Percentiles rank a stretch among this genome's conserved stretches.
Evolutionary conservation across 2,797 vertebrate genomes (phyloP).

Genomic region (Coregonus ussuriensis): DNA sequence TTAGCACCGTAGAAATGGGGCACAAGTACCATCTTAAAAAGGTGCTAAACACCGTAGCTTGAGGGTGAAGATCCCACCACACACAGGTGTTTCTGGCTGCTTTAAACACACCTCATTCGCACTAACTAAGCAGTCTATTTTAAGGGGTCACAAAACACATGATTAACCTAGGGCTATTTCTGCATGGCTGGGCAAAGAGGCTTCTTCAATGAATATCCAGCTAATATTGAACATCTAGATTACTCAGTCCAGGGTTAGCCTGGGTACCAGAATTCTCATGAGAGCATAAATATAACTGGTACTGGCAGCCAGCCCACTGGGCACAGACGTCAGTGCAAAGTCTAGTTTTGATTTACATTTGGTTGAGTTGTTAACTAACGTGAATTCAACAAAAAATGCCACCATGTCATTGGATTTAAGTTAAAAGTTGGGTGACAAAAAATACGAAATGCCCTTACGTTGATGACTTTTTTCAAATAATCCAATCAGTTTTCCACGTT

Average conservation of each 20-base stretch:
- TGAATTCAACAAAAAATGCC: too few relatives aligned
- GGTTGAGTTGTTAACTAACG: too few relatives aligned
- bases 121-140: constrained; percentile 4
- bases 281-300: background rate
- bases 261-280: background rate
- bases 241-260: background rate
- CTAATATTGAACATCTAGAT: background rate
- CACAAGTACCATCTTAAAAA: background rate
- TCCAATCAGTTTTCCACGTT: too few relatives aligned
- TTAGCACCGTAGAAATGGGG: background rate
- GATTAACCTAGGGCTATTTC: background rate
- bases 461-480: too few relatives aligned
- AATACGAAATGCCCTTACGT: too few relatives aligned
- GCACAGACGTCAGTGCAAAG: too few relatives aligned
- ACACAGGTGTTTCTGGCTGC: constrained; percentile 8
- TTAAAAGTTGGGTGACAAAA: too few relatives aligned
- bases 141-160: background rate
- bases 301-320: background rate
- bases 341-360: too few relatives aligned
- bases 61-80: background rate
- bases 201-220: background rate
- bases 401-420: too few relatives aligned
- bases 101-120: background rate
- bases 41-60: background rate
- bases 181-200: background rate